A percentile compares a stretch with the other conserved stretches of the same genome.
Conservation (phyloP, 2,113 vertebrate species). For the Hippopotamus amphibius region DNA sequence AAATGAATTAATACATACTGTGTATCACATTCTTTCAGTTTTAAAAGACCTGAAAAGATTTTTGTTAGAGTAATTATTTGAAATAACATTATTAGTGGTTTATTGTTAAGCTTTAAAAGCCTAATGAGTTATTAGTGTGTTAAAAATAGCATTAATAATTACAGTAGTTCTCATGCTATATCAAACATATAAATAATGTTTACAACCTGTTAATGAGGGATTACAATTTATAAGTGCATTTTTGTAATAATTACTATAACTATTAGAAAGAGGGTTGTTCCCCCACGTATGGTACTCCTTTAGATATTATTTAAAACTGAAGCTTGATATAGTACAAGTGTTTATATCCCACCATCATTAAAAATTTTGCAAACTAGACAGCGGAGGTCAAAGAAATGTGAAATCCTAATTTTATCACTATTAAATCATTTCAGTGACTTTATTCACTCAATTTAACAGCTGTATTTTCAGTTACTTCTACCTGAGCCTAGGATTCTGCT, state of each 20-base stretch:
- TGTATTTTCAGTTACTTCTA: not conserved
- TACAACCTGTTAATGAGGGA: not conserved
- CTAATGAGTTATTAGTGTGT: conserved; percentile 9
- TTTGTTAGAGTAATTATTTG: conserved; percentile 1
- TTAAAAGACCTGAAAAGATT: not conserved
- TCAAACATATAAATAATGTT: not conserved
- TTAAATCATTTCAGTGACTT: not conserved
- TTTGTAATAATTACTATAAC: not conserved
- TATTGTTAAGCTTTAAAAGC: not conserved
- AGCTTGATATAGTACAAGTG: not conserved
- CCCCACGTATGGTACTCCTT: not conserved
- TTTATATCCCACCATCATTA: not conserved
- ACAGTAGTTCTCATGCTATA: not conserved
- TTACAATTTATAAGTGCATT: not conserved
- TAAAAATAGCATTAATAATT: not conserved
- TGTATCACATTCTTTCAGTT: not conserved
- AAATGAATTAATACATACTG: not conserved
- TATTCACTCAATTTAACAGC: not conserved
- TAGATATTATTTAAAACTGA: not conserved
- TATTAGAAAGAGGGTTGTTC: not conserved
- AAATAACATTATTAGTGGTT: not conserved
- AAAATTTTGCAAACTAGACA: not conserved
- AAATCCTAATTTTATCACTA: not conserved
- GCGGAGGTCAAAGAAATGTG: not conserved
- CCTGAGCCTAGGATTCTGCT: not conserved